Evolutionary conservation across 2,888 invertebrate species (phyloP), one percentile per base, ranked within the genome.

Genomic region (Emmelina monodactyla): DNA sequence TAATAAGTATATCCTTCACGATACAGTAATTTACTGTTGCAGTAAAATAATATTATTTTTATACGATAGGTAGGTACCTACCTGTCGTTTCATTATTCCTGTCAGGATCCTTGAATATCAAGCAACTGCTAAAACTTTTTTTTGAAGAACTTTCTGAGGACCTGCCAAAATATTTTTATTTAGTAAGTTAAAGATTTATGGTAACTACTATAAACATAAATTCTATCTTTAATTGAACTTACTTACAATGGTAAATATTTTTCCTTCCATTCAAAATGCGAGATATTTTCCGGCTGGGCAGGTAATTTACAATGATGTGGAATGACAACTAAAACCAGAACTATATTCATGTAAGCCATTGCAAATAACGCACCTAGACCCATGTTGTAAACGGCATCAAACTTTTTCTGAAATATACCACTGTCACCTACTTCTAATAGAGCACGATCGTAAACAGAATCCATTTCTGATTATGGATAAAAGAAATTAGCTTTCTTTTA

Each of bases 281-380:
- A 64, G 2, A 65, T 39, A 45, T 68, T 62, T 14, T 49, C 49
- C 3, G 56, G 53, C 32, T 58, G 58, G 22, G 60, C 55, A 3
- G 76, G 71, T 11, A 78, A 49, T 42, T 58, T 46, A 44, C 82
- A 82, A 41, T 54, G 60, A 46, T 82, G 72, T 14, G 76, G 69
- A 22, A 67, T 66, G 32, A 73, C 53, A 2, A 69, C 62, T 22
- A 82, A 52, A 28, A 70, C 64, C 39, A 82, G 56, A 39, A 76
- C 51, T 40, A 72, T 59, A 46, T 69, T 78, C 43, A 68, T 54
- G 45, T 71, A 70, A 4, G 68, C 58, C 51, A 78, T 64, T 16
- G 63, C 53, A 53, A 73, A 66, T 14, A 68, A 51, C 2, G 49
- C 47, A 5, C 68, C 51, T 16, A 78, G 58, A 1, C 69, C 41